Evolutionary conservation across 2,888 invertebrate genomes (phyloP), one percentile per base, ranked within the genome.

Genomic region (Amphipyra tragopoginis): DNA sequence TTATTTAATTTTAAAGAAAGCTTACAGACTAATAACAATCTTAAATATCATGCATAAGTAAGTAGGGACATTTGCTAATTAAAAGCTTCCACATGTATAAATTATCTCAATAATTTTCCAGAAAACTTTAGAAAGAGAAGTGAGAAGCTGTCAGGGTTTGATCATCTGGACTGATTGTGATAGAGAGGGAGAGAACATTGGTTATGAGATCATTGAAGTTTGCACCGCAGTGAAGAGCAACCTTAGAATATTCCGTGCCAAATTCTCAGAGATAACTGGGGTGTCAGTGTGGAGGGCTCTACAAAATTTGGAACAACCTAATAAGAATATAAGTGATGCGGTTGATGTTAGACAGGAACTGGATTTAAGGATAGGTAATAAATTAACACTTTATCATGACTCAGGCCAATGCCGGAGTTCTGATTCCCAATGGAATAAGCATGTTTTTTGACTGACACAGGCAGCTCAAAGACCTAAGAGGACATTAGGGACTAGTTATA

Each of bases 101-200:
- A n/a, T 33, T 6, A 39, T n/a, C n/a, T 13, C 1, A 43, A 45
- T 4, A 15, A 34, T 33, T 21, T 90, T 93, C 2, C 82, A 97
- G 95, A 96, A 93, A 90, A 97, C 97, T 4, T 86, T 97, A 77
- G 96, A 97, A 87, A 93, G 95, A 77, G 97, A 97, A 94, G 93
- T 96, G 2, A 90, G 95, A 14, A 85, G 90, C 38, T 97, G 97
- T 80, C 93, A 96, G 74, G 96, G 96, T 0, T 95, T 99, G 4
- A 97, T 99, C 14, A 98, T 99, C 78, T 99, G 99, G 99, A 99
- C 99, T 0, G 99, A 99, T 98, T 99, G 99, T 95, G 99, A 99
- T 95, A 96, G 99, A 91, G 99, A 99, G 95, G 99, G 99, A 34
- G 99, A 99, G 92, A 99, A 99, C 88, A 99, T 99, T 87, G 99